Evolutionary conservation across 2,113 vertebrate species (phyloP), one percentile per base, ranked within the genome.

Genomic region (Tachuris rubrigastra): DNA sequence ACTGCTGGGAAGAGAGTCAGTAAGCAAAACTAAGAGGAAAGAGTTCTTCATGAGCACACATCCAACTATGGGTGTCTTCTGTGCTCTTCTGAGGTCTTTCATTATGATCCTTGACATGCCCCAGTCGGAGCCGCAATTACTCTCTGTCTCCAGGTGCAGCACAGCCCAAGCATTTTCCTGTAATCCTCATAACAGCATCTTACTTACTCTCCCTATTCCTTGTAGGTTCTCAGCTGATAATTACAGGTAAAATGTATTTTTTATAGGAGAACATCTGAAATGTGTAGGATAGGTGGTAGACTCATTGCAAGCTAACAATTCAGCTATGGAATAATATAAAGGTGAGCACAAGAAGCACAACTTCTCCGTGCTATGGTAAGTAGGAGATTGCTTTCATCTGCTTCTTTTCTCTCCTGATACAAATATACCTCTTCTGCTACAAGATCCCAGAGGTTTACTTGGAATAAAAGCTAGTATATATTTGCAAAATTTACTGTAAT

Each of bases 401-500:
- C 25, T 71, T 60, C n/a, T 66, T 65, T 58, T 62, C 37, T 3
- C 24, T 88, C 46, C 17, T 67, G 39, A 9, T 12, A 56, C 6
- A 83, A 79, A 73, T 39, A 21, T 5, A 22, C 6, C 16, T 60
- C 37, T 63, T 79, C n/a, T 91, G 14, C 31, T 46, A 17, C n/a
- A 28, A 73, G 50, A 44, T 19, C 20, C 25, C 7, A 8, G 66
- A 84, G 72, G 20, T 65, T 79, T 85, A 19, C 47, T 65, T 74
- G 33, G 41, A 78, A 20, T 30, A 68, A 73, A 88, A 93, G 19
- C 22, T 75, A 33, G 14, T 41, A 17, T 60, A 8, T 56, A 37
- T 88, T 88, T 80, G 33, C 49, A 85, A 65, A 85, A 87, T 58
- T 53, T 85, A 42, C 73, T 89, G 53, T 21, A 59, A 66, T 87